Percentiles rank a stretch among this genome's conserved stretches.
Conservation (phyloP, 2,797 vertebrate species). For the Hyperoplus lanceolatus region DNA sequence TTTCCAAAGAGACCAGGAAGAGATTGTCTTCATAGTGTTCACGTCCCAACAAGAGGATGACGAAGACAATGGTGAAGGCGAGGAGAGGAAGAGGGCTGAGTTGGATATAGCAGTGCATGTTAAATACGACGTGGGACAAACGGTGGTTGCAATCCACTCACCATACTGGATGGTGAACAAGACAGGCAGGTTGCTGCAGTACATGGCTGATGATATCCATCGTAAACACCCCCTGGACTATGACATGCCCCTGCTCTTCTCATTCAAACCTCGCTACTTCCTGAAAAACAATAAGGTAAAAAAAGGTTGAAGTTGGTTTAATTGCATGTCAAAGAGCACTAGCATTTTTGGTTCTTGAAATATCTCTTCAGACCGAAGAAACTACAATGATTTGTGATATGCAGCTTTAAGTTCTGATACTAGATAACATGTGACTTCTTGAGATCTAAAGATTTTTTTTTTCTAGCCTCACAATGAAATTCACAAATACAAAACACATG, state of each 20-base stretch:
- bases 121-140: constrained; percentile 90
- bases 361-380: neutral
- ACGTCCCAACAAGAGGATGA: constrained; percentile 86
- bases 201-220: constrained; percentile 98
- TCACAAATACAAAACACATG: neutral
- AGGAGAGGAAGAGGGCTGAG: constrained; percentile 86
- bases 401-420: neutral
- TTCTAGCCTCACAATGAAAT: neutral
- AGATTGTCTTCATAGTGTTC: constrained; percentile 94
- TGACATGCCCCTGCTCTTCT: constrained; percentile 95
- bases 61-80: constrained; percentile 83
- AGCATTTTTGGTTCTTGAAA: neutral
- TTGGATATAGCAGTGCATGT: constrained; percentile 94
- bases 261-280: constrained; percentile 96
- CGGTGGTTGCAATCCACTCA: constrained; percentile 91
- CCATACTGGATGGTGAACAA: constrained; percentile 99
- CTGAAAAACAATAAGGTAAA: constrained; percentile 96
- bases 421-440: neutral
- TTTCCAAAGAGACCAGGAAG: constrained; percentile 87
- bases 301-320: neutral
- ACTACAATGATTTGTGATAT: neutral
- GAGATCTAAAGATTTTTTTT: neutral
- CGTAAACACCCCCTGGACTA: constrained; percentile 96
- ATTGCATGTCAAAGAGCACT: neutral
- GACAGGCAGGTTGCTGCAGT: constrained; percentile 94